Base-by-base conservation (phyloP, 2,113 vertebrate species). In the Ctenodactylus gundi region DNA sequence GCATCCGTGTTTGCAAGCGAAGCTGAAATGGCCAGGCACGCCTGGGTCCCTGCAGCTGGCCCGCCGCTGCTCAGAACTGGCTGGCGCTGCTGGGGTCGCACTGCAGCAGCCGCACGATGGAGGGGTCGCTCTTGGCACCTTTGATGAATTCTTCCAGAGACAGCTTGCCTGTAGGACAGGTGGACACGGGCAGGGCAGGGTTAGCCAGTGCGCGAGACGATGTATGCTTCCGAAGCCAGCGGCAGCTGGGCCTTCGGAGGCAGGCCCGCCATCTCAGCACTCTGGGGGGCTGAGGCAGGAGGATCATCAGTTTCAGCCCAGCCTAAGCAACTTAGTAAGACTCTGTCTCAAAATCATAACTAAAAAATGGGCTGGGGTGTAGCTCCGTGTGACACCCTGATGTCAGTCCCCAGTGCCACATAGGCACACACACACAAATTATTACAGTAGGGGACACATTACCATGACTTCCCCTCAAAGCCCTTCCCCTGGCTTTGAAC, bases 61-160 rank as follows among this genome's bases (percentile, higher is more conserved):
- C 12, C 36, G 67, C 72, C 15, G 81, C 51, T 75, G 34, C 95
- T 98, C 92, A 99, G 98, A 99, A 99, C 76, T 99, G 98, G 20
- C 98, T 98, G 0, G 98, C 98, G 3, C 98, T 99, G 60, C 98
- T 99, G 91, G 98, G 98, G 97, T 99, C 98, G 0, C 98, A 99
- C 97, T 99, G 98, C 97, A 99, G 97, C 98, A 99, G 97, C 76
- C 98, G 98, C 89, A 99, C 98, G 6, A 99, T 99, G 96, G 98
- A 99, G 36, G 98, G 98, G 76, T 99, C 98, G 0, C 98, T 99
- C 98, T 99, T 99, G 98, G 98, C 98, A 98, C 98, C 98, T 98
- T 98, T 98, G 96, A 99, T 99, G 96, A 99, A 99, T 94, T 99
- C 98, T 96, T 99, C 98, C 92, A 99, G 98, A 0, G 98, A 99